Evolutionary conservation across 2,888 invertebrate genomes (phyloP).

Genomic region (Tenthredo notha): DNA sequence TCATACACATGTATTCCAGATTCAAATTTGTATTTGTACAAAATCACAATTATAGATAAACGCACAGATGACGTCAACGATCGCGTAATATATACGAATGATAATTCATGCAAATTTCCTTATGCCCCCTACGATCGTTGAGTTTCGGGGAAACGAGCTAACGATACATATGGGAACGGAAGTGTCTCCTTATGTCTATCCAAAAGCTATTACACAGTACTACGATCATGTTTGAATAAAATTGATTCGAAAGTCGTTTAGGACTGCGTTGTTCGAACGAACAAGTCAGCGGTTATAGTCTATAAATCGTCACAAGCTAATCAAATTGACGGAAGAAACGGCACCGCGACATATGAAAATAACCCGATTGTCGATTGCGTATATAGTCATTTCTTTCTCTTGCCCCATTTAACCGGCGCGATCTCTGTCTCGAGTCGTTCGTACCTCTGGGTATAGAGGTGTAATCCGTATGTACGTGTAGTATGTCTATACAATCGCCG

Average conservation of each 20-base stretch:
- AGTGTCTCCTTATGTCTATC: neutral
- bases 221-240: neutral
- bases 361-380: slow-evolving; percentile 11
- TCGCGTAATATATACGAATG: neutral
- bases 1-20: neutral
- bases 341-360: slow-evolving; percentile 28
- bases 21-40: neutral
- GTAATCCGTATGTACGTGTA: neutral
- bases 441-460: neutral
- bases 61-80: neutral
- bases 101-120: neutral
- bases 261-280: neutral
- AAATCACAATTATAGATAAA: neutral
- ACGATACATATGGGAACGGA: neutral
- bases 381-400: slow-evolving; percentile 23
- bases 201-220: neutral
- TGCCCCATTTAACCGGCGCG: slow-evolving; percentile 32
- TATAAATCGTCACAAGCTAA: slow-evolving; percentile 31
- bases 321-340: slow-evolving; percentile 29
- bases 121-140: neutral
- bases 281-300: neutral
- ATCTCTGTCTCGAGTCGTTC: neutral
- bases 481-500: neutral
- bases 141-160: neutral
- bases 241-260: slow-evolving; percentile 17